Evolutionary conservation across 2,113 vertebrate genomes (phyloP), one percentile per base, ranked within the genome.

Genomic region (Smithornis capensis): DNA sequence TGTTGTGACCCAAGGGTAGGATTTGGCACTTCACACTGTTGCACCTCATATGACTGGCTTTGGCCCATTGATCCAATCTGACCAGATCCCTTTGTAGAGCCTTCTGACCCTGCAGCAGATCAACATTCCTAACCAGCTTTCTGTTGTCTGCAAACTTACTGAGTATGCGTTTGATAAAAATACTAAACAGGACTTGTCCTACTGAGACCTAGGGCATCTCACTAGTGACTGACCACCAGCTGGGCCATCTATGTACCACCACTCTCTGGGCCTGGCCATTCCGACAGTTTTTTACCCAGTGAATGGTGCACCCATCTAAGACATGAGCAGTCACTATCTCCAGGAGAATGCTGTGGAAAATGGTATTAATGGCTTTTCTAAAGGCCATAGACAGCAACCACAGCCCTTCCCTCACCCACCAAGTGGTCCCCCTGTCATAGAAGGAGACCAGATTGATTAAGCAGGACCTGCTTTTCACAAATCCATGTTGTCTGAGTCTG

Each of bases 371-470:
- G 29, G 2, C 42, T 59, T 67, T 21, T 14, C 21, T 76, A 22
- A 37, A 68, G 50, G 59, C 17, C 18, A 11, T 4, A 22, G 21
- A 23, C 9, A 68, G 9, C 11, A 52, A 77, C 21, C 31, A 76
- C 13, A 50, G 17, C 14, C 15, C 11, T 37, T 59, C 76, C 21
- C 17, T 59, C 17, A 42, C 14, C 27, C 21, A 49, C 12, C 50
- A 29, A 10, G 4, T 19, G 5, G 0, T 42, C 13, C 31, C 8
- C 4, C 50, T 67, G 21, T 17, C 16, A 14, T 1, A 49, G 29
- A 47, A 55, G 19, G 44, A 42, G 13, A 42, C 31, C 11, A 68
- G 10, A 3, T n/a, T 75, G 25, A 8, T 25, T 7, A 47, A 47
- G 47, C 8, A 21, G 45, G 45, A 47, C 47, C 47, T 47, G 21